These are phyloP conservation scores for Nematolebias whitei DNA, from an alignment of 2,113 vertebrate genomes.

Conservation along the genomic window DNA sequence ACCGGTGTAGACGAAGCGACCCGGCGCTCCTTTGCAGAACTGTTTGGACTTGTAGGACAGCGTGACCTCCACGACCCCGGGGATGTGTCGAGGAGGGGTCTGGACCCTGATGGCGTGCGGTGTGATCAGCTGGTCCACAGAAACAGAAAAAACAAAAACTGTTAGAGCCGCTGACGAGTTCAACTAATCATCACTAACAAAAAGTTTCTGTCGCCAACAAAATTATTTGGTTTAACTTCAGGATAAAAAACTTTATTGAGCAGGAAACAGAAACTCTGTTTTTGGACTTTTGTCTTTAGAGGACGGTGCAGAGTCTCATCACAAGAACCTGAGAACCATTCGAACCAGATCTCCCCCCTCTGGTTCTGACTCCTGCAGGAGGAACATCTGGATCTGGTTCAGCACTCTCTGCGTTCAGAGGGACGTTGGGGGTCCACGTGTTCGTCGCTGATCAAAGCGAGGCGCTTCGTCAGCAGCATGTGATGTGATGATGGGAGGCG, in stretches of 20 bases:
- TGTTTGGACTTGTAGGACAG: conserved; percentile 78
- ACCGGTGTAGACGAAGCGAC: conserved; percentile 76
- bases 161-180: neutral
- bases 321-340: no score
- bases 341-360: neutral
- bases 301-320: no score
- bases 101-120: conserved; percentile 74
- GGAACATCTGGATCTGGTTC: conserved; percentile 48
- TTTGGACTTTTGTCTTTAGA: no score
- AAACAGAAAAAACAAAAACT: neutral
- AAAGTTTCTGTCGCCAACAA: neutral
- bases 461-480: neutral
- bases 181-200: neutral
- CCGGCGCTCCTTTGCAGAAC: conserved; percentile 77
- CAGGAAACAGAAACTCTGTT: no score
- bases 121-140: conserved; percentile 61
- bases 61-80: conserved; percentile 73
- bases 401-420: conserved; percentile 20
- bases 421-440: conserved; percentile 42
- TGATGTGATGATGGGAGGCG: conserved; percentile 20
- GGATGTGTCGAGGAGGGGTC: conserved; percentile 72
- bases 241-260: no score
- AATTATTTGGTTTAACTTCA: no score
- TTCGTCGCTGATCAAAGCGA: conserved; percentile 56
- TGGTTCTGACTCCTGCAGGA: neutral